Conservation (phyloP, 2,888 invertebrate genomes). For the Xanthia togata region DNA sequence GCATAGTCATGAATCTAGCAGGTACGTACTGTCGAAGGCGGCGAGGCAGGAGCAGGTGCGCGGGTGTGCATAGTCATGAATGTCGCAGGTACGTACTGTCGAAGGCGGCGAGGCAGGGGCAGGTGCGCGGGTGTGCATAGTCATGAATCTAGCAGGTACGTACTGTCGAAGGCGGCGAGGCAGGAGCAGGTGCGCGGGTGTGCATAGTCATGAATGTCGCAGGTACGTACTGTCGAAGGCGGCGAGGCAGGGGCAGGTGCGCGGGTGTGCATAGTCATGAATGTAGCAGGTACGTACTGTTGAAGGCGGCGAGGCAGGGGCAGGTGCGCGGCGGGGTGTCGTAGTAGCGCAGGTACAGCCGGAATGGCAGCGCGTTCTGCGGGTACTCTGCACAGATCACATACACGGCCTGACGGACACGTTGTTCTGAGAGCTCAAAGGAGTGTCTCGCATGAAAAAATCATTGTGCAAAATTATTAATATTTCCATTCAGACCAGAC, state of each 20-base stretch:
- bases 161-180: constrained; percentile 57
- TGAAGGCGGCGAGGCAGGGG: constrained; percentile 64
- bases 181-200: constrained; percentile 70
- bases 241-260: constrained; percentile 68
- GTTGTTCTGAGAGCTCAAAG: not conserved
- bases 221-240: constrained; percentile 59
- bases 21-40: constrained; percentile 59
- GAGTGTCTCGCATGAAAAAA: not conserved
- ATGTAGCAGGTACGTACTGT: constrained; percentile 54
- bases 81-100: constrained; percentile 55
- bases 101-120: constrained; percentile 67
- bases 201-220: no score
- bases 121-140: constrained; percentile 64
- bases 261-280: constrained; percentile 8
- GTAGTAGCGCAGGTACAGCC: constrained; percentile 77
- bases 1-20: no score
- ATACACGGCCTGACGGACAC: not conserved
- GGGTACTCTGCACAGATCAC: constrained; percentile 66
- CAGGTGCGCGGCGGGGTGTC: constrained; percentile 70
- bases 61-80: no score
- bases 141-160: constrained; percentile 30
- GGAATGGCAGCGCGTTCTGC: constrained; percentile 76
- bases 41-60: constrained; percentile 68
- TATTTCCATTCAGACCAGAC: no score
- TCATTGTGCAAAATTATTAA: not conserved